phyloP scores from a whole-genome alignment of 2,113 vertebrate species.

The Addax nasomaculatus region DNA sequence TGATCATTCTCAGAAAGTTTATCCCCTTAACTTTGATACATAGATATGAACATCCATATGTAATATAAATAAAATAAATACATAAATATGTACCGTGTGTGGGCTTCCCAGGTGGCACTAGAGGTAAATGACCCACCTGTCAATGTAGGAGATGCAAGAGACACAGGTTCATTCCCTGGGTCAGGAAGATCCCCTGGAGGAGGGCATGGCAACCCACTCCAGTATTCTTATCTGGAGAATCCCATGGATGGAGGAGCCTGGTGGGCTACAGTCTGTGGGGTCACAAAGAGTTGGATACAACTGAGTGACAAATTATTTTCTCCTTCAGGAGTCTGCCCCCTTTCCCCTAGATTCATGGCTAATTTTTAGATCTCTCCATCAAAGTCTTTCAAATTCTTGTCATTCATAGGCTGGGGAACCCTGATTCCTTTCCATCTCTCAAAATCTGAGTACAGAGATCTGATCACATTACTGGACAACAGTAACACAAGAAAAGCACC shows the following conservation, averaged over 20 bases:
- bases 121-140: background rate
- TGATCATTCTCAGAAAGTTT: background rate
- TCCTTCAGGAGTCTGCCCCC: background rate
- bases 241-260: background rate
- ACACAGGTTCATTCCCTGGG: background rate
- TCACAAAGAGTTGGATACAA: background rate
- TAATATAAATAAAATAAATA: background rate
- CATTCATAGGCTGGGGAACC: background rate
- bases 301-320: background rate
- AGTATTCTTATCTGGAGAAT: background rate
- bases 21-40: background rate
- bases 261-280: background rate
- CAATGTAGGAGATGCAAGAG: background rate
- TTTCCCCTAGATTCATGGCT: background rate
- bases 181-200: background rate
- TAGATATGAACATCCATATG: background rate
- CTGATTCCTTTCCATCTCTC: background rate
- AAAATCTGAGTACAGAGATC: background rate
- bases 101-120: background rate
- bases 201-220: background rate
- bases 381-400: background rate
- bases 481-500: background rate
- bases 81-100: background rate
- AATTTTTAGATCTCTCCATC: background rate
- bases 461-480: rapidly evolving